Evolutionary conservation across 2,888 invertebrate genomes (phyloP), one percentile per base, ranked within the genome.

Genomic region (Graphium colonna): DNA sequence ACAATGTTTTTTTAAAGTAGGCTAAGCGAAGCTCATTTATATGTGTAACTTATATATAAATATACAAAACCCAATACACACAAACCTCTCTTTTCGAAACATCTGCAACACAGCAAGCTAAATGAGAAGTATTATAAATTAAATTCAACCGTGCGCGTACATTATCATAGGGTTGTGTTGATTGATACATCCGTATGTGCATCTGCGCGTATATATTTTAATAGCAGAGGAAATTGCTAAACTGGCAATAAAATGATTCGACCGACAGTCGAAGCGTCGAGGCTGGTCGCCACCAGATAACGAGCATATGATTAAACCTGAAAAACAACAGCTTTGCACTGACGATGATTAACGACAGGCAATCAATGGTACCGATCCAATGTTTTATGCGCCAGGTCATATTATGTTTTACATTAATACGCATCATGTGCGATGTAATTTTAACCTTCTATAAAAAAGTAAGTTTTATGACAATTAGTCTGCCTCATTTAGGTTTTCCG

Each of bases 291-390:
- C 52, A 48, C 45, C 54, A 44, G 58, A 58, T 62, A 60, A 58
- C 57, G 57, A 56, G 55, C 52, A 57, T 64, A 63, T 62, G 63
- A 65, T 68, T 64, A 69, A 65, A 65, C 67, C 62, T 65, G 61
- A 64, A 65, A 61, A 61, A 57, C 62, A 61, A 59, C 56, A 58
- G 55, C 54, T 55, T 52, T 48, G 50, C n/a, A n/a, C 50, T 54
- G 68, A 67, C 75, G 71, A 78, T 82, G 80, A 82, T 83, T 80
- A 83, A 83, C 77, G 79, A 71, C 65, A 64, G 63, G 69, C 81
- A 78, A 81, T 82, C 78, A 79, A 71, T 76, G 74, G 66, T 67
- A 71, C 69, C 73, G 62, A 67, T 75, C 75, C 73, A 65, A 68
- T 64, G 65, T 71, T 78, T 79, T 73, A 75, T 77, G 52, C 38